Evolutionary conservation across 2,797 vertebrate genomes (phyloP).

Genomic region (Falco berigora): DNA sequence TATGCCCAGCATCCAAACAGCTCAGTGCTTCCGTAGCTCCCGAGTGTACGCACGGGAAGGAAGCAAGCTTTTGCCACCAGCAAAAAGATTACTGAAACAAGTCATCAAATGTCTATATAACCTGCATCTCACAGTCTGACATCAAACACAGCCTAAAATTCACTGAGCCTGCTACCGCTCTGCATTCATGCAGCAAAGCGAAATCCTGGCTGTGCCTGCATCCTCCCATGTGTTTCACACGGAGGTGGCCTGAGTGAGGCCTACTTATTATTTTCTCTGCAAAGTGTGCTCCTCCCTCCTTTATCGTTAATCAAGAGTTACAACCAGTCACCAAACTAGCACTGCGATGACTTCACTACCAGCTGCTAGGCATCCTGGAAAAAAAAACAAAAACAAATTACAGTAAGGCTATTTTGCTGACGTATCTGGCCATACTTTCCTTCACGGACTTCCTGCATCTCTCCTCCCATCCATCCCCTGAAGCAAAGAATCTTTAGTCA

Average conservation of each 20-base stretch:
- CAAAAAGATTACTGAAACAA: background rate
- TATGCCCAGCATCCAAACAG: background rate
- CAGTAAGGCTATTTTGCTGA: background rate
- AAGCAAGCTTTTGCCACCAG: background rate
- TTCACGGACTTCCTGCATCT: background rate
- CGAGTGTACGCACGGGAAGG: fast-evolving
- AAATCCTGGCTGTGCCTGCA: background rate
- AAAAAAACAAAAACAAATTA: background rate
- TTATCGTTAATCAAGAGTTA: background rate
- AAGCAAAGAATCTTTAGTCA: background rate
- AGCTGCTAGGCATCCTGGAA: constrained; percentile 9
- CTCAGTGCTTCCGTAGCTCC: background rate
- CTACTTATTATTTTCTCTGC: background rate
- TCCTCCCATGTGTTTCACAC: background rate
- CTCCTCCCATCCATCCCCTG: background rate
- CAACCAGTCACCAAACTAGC: background rate
- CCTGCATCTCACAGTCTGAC: background rate
- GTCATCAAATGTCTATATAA: background rate
- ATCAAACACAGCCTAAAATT: background rate
- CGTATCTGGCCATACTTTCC: background rate
- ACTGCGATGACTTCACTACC: background rate
- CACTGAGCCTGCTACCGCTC: background rate
- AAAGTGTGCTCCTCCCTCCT: background rate
- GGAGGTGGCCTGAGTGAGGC: background rate
- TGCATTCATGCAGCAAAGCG: background rate